Base-by-base conservation (phyloP, 2,797 vertebrate species). In the Sebastes variabilis region DNA sequence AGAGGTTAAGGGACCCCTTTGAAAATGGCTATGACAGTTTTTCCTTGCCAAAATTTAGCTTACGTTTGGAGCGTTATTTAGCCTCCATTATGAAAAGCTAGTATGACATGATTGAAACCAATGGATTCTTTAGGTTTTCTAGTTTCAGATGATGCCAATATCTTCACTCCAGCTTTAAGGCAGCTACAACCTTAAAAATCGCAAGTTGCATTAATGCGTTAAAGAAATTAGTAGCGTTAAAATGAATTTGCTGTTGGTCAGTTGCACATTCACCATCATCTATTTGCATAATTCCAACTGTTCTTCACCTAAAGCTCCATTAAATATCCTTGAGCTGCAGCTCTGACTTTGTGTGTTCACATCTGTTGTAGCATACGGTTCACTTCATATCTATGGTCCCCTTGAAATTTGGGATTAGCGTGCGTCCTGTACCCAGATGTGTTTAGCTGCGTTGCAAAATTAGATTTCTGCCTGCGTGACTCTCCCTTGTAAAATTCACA, bases 341-440 rank as follows among this genome's bases (percentile, higher is more conserved):
- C 78, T 85, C 25, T 77, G 84, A 83, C 80, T 87, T 56, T 77
- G 77, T 70, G 25, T 61, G 32, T 56, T 2, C 73, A 42, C 87
- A 91, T 88, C 84, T 93, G 91, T 24, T 72, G 74, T 20, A 76
- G 56, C 92, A 92, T 77, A 80, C 55, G 87, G 79, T 75, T 88
- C 76, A 58, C 75, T 84, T 85, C 81, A 79, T 72, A 64, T 78
- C 74, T 65, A 61, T 32, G 16, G 38, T 75, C 79, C 81, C 77
- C 67, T 79, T 78, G 79, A 88, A 80, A 87, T 77, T 77, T 74
- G 70, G 68, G 79, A 88, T 85, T 85, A 73, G 62, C 79, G 66
- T 84, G 77, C 76, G 22, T 81, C 79, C 80, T 81, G 85, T 79
- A 71, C 38, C 76, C 87, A 86, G 82, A 87, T 87, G 89, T 88